These are phyloP conservation scores for Pluvialis apricaria DNA, from an alignment of 2,113 vertebrate genomes.

Conservation along the genomic window DNA sequence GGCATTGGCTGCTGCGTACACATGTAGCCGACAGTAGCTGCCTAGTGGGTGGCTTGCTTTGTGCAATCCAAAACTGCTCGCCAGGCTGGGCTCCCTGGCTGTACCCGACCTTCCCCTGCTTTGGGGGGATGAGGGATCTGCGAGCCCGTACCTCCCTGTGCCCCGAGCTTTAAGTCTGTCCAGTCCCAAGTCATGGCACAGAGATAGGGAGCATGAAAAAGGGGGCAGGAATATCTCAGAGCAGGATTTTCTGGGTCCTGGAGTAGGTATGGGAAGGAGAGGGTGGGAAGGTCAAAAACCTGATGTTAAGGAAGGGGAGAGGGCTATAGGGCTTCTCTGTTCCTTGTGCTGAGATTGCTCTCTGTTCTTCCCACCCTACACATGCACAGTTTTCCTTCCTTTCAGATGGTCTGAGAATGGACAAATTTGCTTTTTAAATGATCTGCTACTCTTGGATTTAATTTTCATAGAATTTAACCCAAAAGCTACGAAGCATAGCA, in stretches of 20 bases:
- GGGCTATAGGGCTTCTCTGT: background rate
- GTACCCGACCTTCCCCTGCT: background rate
- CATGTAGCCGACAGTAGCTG: background rate
- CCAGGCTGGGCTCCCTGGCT: background rate
- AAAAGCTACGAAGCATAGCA: background rate
- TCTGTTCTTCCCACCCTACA: background rate
- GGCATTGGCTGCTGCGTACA: background rate
- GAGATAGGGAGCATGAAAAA: background rate
- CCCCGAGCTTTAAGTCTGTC: background rate
- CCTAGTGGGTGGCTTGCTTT: background rate
- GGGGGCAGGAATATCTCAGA: background rate
- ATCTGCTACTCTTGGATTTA: background rate
- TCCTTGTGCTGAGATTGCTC: background rate
- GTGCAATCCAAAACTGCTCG: background rate
- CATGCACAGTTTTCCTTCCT: background rate
- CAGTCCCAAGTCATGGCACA: background rate
- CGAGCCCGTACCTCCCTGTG: background rate
- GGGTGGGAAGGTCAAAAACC: background rate
- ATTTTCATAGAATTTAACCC: background rate
- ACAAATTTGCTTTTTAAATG: background rate
- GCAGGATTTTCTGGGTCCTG: background rate
- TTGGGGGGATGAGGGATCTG: background rate
- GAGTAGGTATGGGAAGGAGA: background rate
- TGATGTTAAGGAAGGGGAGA: background rate
- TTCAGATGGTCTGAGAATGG: background rate